Percentiles rank a stretch among this genome's conserved stretches.
phyloP scores from a whole-genome alignment of 2,888 invertebrate species.

The Geotrupes spiniger region DNA sequence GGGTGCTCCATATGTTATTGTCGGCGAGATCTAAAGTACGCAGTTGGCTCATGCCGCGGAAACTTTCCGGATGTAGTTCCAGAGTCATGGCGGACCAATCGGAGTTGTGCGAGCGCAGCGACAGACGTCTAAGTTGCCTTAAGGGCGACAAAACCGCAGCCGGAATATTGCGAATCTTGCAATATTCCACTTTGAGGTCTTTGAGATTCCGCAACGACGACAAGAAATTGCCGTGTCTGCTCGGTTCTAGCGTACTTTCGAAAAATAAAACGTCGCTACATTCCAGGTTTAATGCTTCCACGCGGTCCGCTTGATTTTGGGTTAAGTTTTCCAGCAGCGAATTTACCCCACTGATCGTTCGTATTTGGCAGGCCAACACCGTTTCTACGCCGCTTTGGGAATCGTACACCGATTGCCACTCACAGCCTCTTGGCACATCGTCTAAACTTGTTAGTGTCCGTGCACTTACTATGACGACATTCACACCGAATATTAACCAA shows the following conservation, averaged over 20 bases:
- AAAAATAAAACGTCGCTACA: slow-evolving; percentile 74
- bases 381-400: slow-evolving; percentile 55
- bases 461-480: slow-evolving; percentile 31
- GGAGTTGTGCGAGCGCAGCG: slow-evolving; percentile 71
- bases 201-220: slow-evolving; percentile 63
- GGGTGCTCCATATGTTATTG: slow-evolving; percentile 75
- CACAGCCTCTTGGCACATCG: slow-evolving; percentile 69
- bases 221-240: slow-evolving; percentile 53
- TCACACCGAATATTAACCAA: slow-evolving; percentile 19
- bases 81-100: slow-evolving; percentile 79
- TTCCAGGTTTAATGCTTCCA: slow-evolving; percentile 66
- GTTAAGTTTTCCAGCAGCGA: slow-evolving; percentile 68
- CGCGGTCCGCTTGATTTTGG: slow-evolving; percentile 64
- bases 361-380: slow-evolving; percentile 66
- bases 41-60: slow-evolving; percentile 66
- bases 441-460: slow-evolving; percentile 52
- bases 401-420: slow-evolving; percentile 61
- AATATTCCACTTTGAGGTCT: slow-evolving; percentile 69
- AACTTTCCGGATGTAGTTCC: slow-evolving; percentile 70
- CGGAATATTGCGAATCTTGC: slow-evolving; percentile 74
- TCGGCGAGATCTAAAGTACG: slow-evolving; percentile 68
- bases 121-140: slow-evolving; percentile 63
- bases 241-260: slow-evolving; percentile 64
- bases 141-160: slow-evolving; percentile 67
- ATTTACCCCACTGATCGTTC: slow-evolving; percentile 69